Evolutionary conservation across 2,888 invertebrate genomes (phyloP).

Genomic region (Perithous albicinctus): DNA sequence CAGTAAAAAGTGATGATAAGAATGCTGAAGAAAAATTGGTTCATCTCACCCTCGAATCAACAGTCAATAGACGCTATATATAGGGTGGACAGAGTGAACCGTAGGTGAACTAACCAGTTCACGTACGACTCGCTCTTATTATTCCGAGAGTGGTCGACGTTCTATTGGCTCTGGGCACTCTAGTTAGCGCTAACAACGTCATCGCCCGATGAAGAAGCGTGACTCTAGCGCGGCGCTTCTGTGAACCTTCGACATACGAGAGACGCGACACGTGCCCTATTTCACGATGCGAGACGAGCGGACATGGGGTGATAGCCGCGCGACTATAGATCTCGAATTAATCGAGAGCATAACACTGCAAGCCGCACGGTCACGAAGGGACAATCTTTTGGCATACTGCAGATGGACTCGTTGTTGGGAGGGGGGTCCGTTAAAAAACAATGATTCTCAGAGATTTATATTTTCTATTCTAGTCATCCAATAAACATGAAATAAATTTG

Average conservation of each 20-base stretch:
- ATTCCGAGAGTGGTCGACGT: slow-evolving; percentile 41
- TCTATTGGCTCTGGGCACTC: slow-evolving; percentile 62
- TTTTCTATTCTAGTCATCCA: too few species aligned
- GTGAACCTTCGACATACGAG: slow-evolving; percentile 24
- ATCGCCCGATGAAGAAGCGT: slow-evolving; percentile 61
- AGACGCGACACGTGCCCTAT: slow-evolving; percentile 18
- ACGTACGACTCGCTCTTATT: background rate
- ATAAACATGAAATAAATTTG: too few species aligned
- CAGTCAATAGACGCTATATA: slow-evolving; percentile 35
- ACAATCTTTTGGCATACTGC: background rate
- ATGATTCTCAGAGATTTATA: too few species aligned
- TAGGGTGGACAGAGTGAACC: slow-evolving; percentile 51
- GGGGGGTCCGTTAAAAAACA: too few species aligned
- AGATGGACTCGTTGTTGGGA: background rate
- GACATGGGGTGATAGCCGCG: slow-evolving; percentile 2
- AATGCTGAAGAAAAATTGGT: slow-evolving; percentile 2
- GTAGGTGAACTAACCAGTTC: slow-evolving; percentile 68
- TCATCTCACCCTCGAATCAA: slow-evolving; percentile 60
- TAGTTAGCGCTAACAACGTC: slow-evolving; percentile 68
- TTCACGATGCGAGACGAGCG: background rate
- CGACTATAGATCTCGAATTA: background rate
- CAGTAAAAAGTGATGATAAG: slow-evolving; percentile 6
- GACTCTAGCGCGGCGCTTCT: slow-evolving; percentile 25
- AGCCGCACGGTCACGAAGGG: background rate
- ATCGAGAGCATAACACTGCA: background rate